These are phyloP conservation scores for Listronotus bonariensis DNA, from an alignment of 1,140 invertebrate species.

Conservation along the genomic window DNA sequence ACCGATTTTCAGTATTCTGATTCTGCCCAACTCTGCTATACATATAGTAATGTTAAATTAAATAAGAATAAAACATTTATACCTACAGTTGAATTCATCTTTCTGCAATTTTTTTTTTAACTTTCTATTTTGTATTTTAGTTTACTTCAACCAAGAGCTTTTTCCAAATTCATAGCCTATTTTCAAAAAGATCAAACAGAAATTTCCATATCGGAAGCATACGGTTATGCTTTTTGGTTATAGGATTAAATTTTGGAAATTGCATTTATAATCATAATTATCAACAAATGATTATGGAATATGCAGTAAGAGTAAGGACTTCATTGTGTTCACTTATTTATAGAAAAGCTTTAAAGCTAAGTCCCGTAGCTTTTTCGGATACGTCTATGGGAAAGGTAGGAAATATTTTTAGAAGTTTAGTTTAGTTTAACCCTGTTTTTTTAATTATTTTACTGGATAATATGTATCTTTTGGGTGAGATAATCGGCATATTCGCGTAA, in stretches of 20 bases:
- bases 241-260: conserved; percentile 61
- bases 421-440: too few relatives aligned
- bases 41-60: too few relatives aligned
- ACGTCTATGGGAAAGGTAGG: conserved; percentile 84
- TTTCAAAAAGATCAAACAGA: conserved; percentile 61
- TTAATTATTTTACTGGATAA: too few relatives aligned
- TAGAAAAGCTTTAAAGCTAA: conserved; percentile 75
- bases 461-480: too few relatives aligned
- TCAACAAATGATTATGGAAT: conserved; percentile 71
- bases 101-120: too few relatives aligned
- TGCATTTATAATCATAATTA: conserved; percentile 67
- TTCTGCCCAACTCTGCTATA: too few relatives aligned
- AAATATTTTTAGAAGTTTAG: too few relatives aligned
- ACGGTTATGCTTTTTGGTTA: conserved; percentile 67
- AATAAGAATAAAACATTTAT: too few relatives aligned
- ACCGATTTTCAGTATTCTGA: too few relatives aligned
- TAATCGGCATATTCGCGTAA: too few relatives aligned
- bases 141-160: conserved; percentile 52
- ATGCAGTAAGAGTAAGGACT: conserved; percentile 80
- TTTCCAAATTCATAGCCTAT: conserved; percentile 71
- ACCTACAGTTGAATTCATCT: too few relatives aligned
- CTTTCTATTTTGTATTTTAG: too few relatives aligned
- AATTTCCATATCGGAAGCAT: conserved; percentile 61
- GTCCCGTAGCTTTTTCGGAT: conserved; percentile 70
- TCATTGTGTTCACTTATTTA: conserved; percentile 81